A percentile compares a stretch with the other conserved stretches of the same genome.
Conservation (phyloP, 2,797 vertebrate species). For the Lemur catta region DNA sequence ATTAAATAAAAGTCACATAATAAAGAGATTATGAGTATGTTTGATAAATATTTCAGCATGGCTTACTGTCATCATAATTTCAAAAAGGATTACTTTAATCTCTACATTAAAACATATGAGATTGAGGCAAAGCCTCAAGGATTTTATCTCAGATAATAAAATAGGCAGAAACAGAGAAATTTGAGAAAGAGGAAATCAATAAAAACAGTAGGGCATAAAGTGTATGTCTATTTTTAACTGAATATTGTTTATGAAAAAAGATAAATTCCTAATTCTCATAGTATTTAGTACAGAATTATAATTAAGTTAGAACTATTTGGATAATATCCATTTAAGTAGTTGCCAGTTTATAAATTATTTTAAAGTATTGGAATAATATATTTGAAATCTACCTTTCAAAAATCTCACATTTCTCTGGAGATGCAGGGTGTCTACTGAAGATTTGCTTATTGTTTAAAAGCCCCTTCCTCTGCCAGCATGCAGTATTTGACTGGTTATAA, state of each 20-base stretch:
- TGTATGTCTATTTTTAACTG: not conserved
- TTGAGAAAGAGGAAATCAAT: slow-evolving; percentile 36
- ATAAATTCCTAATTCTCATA: not conserved
- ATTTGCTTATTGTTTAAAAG: not conserved
- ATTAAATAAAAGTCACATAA: slow-evolving; percentile 57
- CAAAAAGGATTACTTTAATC: slow-evolving; percentile 61
- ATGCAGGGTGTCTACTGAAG: not conserved
- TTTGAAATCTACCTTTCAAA: slow-evolving; percentile 14
- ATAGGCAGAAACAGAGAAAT: slow-evolving; percentile 25
- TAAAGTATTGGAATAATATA: not conserved
- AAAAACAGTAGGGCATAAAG: not conserved
- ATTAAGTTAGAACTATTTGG: not conserved
- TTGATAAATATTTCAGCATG: slow-evolving; percentile 73
- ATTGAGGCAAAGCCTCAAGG: slow-evolving; percentile 49
- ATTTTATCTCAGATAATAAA: slow-evolving; percentile 58
- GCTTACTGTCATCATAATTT: slow-evolving; percentile 65
- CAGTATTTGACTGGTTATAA: not conserved
- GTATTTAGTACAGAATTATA: not conserved
- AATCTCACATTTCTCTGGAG: not conserved
- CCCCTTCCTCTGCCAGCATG: not conserved
- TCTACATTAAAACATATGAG: slow-evolving; percentile 42
- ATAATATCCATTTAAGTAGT: slow-evolving; percentile 14
- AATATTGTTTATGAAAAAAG: slow-evolving; percentile 36
- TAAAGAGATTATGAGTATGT: slow-evolving; percentile 59
- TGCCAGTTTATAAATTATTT: not conserved